These are phyloP conservation scores for Girardinichthys multiradiatus DNA, from an alignment of 2,113 vertebrate species.

Conservation along the genomic window DNA sequence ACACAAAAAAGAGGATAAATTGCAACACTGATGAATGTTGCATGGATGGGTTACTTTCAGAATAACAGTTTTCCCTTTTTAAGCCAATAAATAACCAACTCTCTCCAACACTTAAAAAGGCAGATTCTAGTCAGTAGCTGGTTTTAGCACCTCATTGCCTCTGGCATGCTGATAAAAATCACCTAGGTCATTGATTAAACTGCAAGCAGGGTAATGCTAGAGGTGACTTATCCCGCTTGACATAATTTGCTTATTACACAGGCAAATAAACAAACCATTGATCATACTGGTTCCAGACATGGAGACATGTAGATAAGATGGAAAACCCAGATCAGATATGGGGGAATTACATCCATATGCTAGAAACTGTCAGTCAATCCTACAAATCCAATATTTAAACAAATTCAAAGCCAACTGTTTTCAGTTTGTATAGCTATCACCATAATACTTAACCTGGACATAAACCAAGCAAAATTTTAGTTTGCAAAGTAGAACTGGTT, in stretches of 20 bases:
- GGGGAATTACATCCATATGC: constrained; percentile 32
- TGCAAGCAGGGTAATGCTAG: constrained; percentile 76
- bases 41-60: constrained; percentile 30
- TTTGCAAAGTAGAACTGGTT: not conserved
- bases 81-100: constrained; percentile 29
- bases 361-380: constrained; percentile 26
- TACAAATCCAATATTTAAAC: constrained; percentile 17
- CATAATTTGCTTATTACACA: constrained; percentile 78
- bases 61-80: constrained; percentile 23
- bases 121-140: constrained; percentile 36
- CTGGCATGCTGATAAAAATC: constrained; percentile 72
- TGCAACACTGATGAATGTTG: constrained; percentile 35
- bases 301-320: constrained; percentile 61
- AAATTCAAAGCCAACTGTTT: not conserved
- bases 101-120: constrained; percentile 50
- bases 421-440: not conserved
- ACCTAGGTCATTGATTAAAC: constrained; percentile 80
- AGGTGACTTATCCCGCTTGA: constrained; percentile 69
- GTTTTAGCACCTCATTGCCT: constrained; percentile 62
- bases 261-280: constrained; percentile 79
- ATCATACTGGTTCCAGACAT: constrained; percentile 61
- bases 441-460: not conserved
- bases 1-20: constrained; percentile 33
- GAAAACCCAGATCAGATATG: constrained; percentile 47
- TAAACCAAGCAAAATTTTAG: not conserved